These are phyloP conservation scores for Conopomorpha cramerella DNA, from an alignment of 1,140 invertebrate species.

Conservation along the genomic window DNA sequence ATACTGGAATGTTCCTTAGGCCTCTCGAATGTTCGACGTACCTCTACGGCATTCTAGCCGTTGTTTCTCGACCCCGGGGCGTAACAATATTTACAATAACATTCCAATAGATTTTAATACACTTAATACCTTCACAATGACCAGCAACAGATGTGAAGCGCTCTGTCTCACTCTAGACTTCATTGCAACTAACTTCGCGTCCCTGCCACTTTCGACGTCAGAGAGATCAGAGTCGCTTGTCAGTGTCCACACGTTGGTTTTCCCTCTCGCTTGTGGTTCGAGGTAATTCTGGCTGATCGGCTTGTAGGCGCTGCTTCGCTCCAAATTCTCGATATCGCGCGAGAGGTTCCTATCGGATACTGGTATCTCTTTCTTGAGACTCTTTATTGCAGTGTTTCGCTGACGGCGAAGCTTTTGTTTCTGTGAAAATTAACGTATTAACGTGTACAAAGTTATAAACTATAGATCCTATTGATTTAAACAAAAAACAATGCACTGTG, in stretches of 20 bases:
- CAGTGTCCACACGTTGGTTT: slow-evolving; percentile 18
- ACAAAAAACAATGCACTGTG: too few species aligned
- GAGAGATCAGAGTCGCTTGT: slow-evolving; percentile 58
- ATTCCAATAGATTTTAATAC: background rate
- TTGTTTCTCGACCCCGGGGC: too few species aligned
- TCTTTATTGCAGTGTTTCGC: slow-evolving; percentile 46
- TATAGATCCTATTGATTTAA: too few species aligned
- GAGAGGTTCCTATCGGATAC: slow-evolving; percentile 42
- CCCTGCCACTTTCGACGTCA: slow-evolving; percentile 40
- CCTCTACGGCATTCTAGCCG: too few species aligned
- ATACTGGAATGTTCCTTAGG: too few species aligned
- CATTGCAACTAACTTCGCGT: slow-evolving; percentile 40
- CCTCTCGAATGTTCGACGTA: too few species aligned
- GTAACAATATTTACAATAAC: background rate
- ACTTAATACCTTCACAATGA: slow-evolving; percentile 40
- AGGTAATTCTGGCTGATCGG: slow-evolving; percentile 34
- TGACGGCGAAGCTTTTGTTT: slow-evolving; percentile 51
- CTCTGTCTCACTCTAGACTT: slow-evolving; percentile 48
- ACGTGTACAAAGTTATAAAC: too few species aligned
- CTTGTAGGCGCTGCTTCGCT: slow-evolving; percentile 35
- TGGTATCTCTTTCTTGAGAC: slow-evolving; percentile 45
- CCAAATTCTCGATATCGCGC: slow-evolving; percentile 40
- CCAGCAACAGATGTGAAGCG: slow-evolving; percentile 47
- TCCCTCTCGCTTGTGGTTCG: slow-evolving; percentile 26
- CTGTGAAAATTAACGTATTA: slow-evolving; percentile 21